Conservation (phyloP, 2,113 vertebrate species). For the Oryctolagus cuniculus region DNA sequence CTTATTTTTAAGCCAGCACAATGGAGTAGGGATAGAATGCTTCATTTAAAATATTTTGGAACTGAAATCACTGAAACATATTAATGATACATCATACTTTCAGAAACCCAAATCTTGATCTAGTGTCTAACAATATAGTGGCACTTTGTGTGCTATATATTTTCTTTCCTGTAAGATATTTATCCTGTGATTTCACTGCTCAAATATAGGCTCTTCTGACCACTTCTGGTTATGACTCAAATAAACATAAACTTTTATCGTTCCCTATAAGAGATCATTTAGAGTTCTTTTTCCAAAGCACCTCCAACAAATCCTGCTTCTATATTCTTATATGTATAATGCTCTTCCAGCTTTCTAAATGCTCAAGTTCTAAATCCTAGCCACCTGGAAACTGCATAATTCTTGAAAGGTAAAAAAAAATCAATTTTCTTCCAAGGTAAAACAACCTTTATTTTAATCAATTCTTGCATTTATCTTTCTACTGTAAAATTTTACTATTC, state of each 20-base stretch:
- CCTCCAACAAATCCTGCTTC: neutral
- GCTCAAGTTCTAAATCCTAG: neutral
- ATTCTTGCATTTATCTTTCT: constrained; percentile 18
- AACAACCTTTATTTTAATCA: constrained; percentile 12
- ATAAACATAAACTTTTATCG: constrained; percentile 11
- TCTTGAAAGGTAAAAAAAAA: neutral
- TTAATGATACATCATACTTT: neutral
- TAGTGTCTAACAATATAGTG: neutral
- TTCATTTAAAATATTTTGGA: neutral
- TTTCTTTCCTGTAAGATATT: neutral
- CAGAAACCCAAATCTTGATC: neutral
- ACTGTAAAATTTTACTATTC: constrained; percentile 41
- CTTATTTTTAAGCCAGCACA: neutral
- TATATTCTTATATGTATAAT: neutral
- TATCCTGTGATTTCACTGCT: neutral
- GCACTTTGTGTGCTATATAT: neutral
- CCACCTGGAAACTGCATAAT: constrained; percentile 39
- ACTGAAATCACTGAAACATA: neutral
- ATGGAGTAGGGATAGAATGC: neutral
- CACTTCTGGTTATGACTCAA: neutral
- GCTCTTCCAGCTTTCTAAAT: neutral
- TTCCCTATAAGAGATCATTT: neutral
- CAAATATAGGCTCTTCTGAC: neutral
- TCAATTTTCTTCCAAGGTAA: neutral
- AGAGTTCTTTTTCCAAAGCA: neutral